These are phyloP conservation scores for Spea multiplicata DNA, from an alignment of 2,113 vertebrate species.

Conservation along the genomic window DNA sequence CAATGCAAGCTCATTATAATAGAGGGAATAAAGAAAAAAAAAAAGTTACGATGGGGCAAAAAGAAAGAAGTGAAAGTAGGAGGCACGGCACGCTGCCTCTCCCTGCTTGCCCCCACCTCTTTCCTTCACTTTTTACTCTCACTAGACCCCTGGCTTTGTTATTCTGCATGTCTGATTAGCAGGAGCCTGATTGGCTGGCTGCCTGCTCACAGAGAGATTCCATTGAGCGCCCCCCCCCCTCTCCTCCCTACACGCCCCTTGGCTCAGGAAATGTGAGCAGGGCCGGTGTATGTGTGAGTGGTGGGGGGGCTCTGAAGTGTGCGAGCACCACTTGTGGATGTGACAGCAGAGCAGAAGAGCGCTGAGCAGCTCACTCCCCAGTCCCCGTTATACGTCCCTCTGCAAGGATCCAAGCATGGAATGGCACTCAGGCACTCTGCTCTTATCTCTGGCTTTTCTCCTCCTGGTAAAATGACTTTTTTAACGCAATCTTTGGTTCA, in stretches of 20 bases:
- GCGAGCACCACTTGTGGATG: conserved; percentile 59
- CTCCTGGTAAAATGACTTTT: conserved; percentile 67
- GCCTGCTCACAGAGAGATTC: conserved; percentile 68
- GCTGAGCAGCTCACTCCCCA: conserved; percentile 42
- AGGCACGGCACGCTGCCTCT: conserved; percentile 40
- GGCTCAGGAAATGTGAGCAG: conserved; percentile 61
- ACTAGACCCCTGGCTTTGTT: conserved; percentile 62
- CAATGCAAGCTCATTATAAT: no score
- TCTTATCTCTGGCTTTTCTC: conserved; percentile 62
- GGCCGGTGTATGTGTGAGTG: conserved; percentile 66
- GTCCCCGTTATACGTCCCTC: conserved; percentile 49
- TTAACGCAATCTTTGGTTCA: neutral
- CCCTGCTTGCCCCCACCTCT: conserved; percentile 53
- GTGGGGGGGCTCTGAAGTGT: conserved; percentile 52
- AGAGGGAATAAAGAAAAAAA: no score
- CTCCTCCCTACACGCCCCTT: conserved; percentile 51
- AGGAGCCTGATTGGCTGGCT: conserved; percentile 75
- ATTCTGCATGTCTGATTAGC: conserved; percentile 72
- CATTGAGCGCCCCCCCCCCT: conserved; percentile 56
- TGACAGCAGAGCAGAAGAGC: conserved; percentile 65
- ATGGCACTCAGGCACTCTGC: conserved; percentile 59
- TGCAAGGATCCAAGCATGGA: conserved; percentile 61
- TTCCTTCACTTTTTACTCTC: conserved; percentile 27
- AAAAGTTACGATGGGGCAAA: no score
- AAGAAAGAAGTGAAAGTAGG: no score